Percentiles rank a stretch among this genome's conserved stretches.
phyloP scores from a whole-genome alignment of 2,888 invertebrate species.

The Tenthredo distinguenda region DNA sequence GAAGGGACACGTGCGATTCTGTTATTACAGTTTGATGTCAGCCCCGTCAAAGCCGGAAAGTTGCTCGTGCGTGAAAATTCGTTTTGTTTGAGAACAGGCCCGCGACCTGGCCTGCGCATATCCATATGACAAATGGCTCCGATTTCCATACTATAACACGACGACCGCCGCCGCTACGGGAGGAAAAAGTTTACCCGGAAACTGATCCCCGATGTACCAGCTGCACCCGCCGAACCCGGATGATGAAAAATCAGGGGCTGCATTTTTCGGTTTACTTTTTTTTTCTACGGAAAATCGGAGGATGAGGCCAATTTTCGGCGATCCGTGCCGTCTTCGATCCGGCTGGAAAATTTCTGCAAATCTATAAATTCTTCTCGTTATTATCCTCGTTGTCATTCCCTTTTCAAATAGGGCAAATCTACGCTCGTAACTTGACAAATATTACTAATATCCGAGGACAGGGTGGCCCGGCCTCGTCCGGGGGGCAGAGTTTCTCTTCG shows the following conservation, averaged over 20 bases:
- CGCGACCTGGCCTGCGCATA: neutral
- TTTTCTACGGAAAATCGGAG: no score
- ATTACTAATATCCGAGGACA: slow-evolving; percentile 31
- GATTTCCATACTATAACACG: slow-evolving; percentile 24
- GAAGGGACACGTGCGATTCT: slow-evolving; percentile 3
- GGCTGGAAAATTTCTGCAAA: neutral
- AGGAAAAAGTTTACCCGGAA: slow-evolving; percentile 2
- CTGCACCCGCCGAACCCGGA: neutral
- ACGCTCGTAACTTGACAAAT: slow-evolving; percentile 28
- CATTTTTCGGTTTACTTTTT: neutral
- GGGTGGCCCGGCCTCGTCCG: neutral
- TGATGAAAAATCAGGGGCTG: neutral
- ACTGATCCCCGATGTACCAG: slow-evolving; percentile 19
- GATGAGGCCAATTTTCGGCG: no score
- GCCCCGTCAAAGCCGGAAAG: slow-evolving; percentile 25
- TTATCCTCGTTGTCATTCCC: neutral
- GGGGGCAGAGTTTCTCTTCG: neutral
- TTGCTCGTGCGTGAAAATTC: slow-evolving; percentile 43
- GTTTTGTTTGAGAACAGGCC: slow-evolving; percentile 39
- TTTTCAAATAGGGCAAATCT: neutral
- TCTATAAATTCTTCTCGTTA: neutral
- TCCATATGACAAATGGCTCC: slow-evolving; percentile 29
- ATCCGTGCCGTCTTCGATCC: neutral
- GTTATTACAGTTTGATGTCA: slow-evolving; percentile 40
- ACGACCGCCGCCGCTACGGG: neutral